These are phyloP conservation scores for Colostygia pectinataria DNA, from an alignment of 2,888 invertebrate genomes.

Conservation along the genomic window DNA sequence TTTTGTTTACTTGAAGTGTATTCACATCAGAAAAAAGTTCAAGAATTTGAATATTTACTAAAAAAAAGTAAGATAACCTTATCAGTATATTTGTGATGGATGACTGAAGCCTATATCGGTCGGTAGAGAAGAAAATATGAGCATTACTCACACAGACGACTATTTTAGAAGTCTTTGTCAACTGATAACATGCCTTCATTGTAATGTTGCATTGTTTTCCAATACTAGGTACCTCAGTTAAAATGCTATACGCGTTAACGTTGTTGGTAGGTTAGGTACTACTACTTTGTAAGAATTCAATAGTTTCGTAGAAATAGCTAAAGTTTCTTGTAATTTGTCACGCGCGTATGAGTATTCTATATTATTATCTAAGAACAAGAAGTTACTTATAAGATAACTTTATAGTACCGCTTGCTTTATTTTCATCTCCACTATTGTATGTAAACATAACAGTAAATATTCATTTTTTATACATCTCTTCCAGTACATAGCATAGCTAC, in stretches of 20 bases:
- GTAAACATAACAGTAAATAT: no score
- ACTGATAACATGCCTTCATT: conserved; percentile 23
- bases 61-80: no score
- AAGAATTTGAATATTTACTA: no score
- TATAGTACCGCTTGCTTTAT: not conserved
- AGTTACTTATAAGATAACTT: no score
- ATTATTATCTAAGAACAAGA: no score
- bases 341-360: not conserved
- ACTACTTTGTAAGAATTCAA: not conserved
- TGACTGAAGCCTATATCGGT: no score
- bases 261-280: conserved; percentile 15
- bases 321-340: conserved; percentile 9
- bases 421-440: no score
- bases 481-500: no score
- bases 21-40: no score
- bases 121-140: not conserved
- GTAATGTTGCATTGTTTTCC: conserved; percentile 28
- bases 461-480: no score
- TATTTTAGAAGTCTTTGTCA: conserved; percentile 17
- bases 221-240: conserved; percentile 19
- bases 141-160: not conserved
- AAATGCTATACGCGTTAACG: conserved; percentile 9
- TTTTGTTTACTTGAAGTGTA: no score
- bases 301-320: conserved; percentile 13
- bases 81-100: no score